Evolutionary conservation across 2,113 vertebrate species (phyloP).

Genomic region (Myiopsitta monachus): DNA sequence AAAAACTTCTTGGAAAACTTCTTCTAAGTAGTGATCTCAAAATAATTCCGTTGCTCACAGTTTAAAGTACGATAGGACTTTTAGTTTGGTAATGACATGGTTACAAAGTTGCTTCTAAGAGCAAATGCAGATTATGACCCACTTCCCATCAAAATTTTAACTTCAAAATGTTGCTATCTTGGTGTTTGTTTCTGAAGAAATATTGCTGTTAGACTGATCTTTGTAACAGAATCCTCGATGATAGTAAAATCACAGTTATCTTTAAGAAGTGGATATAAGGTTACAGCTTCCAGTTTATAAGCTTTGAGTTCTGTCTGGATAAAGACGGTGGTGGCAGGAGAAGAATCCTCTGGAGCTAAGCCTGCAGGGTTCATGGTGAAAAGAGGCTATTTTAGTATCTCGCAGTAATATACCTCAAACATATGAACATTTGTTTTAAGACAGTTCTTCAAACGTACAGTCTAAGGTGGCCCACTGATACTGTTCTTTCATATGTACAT

Average conservation of each 20-base stretch:
- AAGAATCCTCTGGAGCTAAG: not conserved
- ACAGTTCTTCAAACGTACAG: not conserved
- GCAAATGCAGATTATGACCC: not conserved
- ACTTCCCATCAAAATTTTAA: not conserved
- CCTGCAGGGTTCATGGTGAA: not conserved
- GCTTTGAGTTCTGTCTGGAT: not conserved
- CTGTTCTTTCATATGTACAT: not conserved
- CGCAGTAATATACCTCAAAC: not conserved
- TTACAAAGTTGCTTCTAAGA: not conserved
- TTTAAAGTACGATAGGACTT: not conserved
- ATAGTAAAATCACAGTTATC: not conserved
- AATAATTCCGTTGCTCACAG: not conserved
- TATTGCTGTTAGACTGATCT: not conserved
- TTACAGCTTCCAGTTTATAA: not conserved
- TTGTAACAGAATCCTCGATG: not conserved
- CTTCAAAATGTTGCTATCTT: not conserved
- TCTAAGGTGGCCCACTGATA: not conserved
- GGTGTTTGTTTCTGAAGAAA: not conserved
- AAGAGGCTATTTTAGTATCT: not conserved
- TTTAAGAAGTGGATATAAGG: not conserved
- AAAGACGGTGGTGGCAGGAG: not conserved
- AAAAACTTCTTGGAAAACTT: not conserved
- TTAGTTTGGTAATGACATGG: not conserved
- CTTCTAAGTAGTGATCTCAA: not conserved
- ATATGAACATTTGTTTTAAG: not conserved